Conservation (phyloP, 2,113 vertebrate species). For the Campylomormyrus tamandua region DNA sequence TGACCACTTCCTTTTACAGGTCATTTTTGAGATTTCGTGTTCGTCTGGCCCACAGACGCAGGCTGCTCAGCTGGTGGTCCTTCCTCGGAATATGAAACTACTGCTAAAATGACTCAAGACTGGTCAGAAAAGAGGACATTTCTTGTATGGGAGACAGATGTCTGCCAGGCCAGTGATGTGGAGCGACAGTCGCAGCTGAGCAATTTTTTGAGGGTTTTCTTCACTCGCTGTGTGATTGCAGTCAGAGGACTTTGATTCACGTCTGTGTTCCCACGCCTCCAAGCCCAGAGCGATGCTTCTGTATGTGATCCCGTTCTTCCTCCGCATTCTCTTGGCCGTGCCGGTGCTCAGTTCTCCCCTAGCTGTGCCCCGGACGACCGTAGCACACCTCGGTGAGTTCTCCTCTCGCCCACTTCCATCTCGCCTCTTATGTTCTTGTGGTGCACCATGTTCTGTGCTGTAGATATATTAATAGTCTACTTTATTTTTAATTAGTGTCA, state of each 20-base stretch:
- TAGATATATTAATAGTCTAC: background rate
- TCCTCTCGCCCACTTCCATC: background rate
- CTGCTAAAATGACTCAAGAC: background rate
- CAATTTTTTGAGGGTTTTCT: background rate
- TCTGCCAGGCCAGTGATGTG: background rate
- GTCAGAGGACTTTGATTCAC: background rate
- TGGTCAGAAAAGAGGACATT: background rate
- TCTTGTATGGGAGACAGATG: background rate
- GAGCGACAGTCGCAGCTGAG: background rate
- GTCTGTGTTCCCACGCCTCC: background rate
- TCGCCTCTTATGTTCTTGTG: conserved; percentile 23
- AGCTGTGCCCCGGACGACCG: conserved; percentile 49
- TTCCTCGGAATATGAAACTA: background rate
- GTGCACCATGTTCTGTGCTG: background rate
- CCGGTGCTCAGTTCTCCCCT: background rate
- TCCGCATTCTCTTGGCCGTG: conserved; percentile 38
- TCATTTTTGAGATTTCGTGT: background rate
- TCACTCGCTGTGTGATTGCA: background rate
- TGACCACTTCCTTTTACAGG: background rate
- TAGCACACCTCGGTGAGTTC: conserved; percentile 50
- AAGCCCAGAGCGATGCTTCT: background rate
- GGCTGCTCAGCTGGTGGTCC: background rate
- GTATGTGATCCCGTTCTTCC: background rate
- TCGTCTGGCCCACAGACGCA: background rate
- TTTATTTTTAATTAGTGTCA: background rate